Conservation (phyloP, 2,888 invertebrate species). For the Xanthorhoe designata region DNA sequence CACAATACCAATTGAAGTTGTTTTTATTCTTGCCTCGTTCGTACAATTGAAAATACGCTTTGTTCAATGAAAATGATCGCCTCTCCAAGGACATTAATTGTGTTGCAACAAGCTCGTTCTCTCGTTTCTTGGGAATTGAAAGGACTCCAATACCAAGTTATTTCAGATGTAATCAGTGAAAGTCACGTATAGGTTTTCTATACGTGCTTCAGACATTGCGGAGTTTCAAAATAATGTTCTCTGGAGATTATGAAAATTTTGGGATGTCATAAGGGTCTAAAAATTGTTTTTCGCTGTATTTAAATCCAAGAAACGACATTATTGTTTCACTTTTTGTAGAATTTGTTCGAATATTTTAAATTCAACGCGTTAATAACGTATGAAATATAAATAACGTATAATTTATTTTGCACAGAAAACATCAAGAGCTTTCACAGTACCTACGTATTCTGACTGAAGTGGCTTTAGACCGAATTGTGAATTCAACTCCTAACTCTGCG, state of each 20-base stretch:
- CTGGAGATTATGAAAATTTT: not conserved
- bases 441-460: conserved; percentile 24
- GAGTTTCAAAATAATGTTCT: not conserved
- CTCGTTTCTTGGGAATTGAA: conserved; percentile 31
- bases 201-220: conserved; percentile 11
- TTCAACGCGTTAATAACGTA: conserved; percentile 22
- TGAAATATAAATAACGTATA: conserved; percentile 35
- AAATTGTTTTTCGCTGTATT: not conserved
- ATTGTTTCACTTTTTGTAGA: conserved; percentile 5
- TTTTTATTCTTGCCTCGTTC: conserved; percentile 22
- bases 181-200: conserved; percentile 16
- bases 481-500: conserved; percentile 43
- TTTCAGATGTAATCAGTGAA: conserved; percentile 13
- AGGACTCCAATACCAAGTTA: conserved; percentile 11
- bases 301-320: not conserved
- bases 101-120: conserved; percentile 29
- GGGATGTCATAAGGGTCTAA: not conserved
- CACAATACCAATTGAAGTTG: conserved; percentile 12
- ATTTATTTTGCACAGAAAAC: conserved; percentile 49
- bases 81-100: conserved; percentile 31
- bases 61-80: conserved; percentile 32
- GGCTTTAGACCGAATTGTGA: conserved; percentile 49
- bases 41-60: conserved; percentile 27
- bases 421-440: conserved; percentile 45
- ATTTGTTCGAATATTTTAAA: conserved; percentile 1